Base-by-base conservation (phyloP, 2,113 vertebrate genomes). In the Grus americana region DNA sequence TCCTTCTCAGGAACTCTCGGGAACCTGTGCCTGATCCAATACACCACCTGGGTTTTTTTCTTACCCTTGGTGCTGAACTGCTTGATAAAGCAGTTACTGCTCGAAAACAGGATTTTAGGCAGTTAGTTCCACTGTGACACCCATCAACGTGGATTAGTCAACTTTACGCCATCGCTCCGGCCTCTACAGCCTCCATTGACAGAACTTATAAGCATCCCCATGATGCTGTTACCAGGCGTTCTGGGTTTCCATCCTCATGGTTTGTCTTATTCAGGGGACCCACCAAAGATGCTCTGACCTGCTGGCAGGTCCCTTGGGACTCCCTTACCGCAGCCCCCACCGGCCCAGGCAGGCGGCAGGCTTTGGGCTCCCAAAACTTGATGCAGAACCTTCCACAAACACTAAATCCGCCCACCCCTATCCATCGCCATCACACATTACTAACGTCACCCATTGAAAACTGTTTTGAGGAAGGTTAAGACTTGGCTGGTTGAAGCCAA, bases 391-490 rank as follows among this genome's bases (percentile, higher is more conserved):
- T 93, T 78, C 93, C 42, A 13, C 65, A 58, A 70, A 6, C 1
- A 0, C 59, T 4, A 11, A 61, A 55, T 3, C 91, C 89, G 2
- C 79, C 94, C 82, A 72, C 78, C 57, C n/a, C 47, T 62, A 9
- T 83, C 90, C 81, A 18, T 52, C 7, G 2, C 88, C 92, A 65
- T 61, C 86, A 90, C 75, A n/a, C 82, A 3, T 24, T 4, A 9
- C 86, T 71, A 71, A 44, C 76, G 34, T 75, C 92, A 81, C 80
- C 85, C 63, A 8, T 79, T 40, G 36, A 57, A 50, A 70, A 73
- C 61, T 52, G 32, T 47, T 91, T 42, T 82, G 74, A 87, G 90
- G 94, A 89, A 76, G 83, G 74, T 91, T 90, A 92, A 84, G 82
- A 87, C 72, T 71, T 93, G 81, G 86, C 50, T 96, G 68, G 12